Evolutionary conservation across 2,888 invertebrate species (phyloP), one percentile per base, ranked within the genome.

Genomic region (Dione juno): DNA sequence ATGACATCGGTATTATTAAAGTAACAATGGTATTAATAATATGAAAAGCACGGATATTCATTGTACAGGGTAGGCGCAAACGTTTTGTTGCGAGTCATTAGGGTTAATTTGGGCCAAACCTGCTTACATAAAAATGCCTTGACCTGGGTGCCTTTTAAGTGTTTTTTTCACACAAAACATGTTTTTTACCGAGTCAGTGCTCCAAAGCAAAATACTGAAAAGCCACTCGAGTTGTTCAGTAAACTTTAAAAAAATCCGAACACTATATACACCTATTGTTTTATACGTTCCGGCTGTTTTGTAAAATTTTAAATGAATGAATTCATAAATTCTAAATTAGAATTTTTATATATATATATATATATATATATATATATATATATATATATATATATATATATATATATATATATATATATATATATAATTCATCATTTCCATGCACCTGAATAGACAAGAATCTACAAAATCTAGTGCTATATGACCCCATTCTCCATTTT

Each of bases 91-190:
- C 64, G 66, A 67, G 71, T 73, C 75, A 75, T 76, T 76, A 76
- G 75, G 65, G 73, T 76, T 77, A 69, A 75, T 77, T 76, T 77
- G 66, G 76, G 74, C 59, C 66, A 75, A 66, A 70, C 66, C 63
- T 67, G 72, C 68, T 66, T 66, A 67, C 73, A 69, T 65, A 66
- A 58, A 69, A 74, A 71, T 71, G 69, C 69, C 52, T 69, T 66
- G 67, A 75, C 73, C 73, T 73, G 63, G 69, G 71, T 28, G 53
- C 65, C 65, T 66, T 67, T 69, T 67, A 69, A 67, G 69, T 72
- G 69, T 50, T 66, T 73, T n/a, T 67, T 65, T 65, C 68, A 70
- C 57, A 73, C 67, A 70, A 70, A 66, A 70, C 70, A 67, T 61
- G 53, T 67, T 61, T 67, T 67, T 59, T 70, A 63, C 41, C 68